Percentiles rank a stretch among this genome's conserved stretches.
Conservation (phyloP, 2,113 vertebrate genomes). For the Prolemur simus region DNA sequence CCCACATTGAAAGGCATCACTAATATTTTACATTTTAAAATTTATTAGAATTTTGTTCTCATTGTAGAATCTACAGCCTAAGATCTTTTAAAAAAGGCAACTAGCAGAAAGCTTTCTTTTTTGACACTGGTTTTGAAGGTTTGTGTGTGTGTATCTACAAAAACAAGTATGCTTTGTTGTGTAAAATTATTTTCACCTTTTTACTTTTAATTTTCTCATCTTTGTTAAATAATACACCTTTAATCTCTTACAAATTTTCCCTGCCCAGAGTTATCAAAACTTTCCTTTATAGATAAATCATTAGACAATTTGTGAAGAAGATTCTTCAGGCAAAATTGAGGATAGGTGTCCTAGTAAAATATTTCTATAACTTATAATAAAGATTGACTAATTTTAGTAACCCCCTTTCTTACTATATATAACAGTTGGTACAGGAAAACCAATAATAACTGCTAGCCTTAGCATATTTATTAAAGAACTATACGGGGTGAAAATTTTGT, state of each 20-base stretch:
- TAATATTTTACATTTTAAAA: neutral
- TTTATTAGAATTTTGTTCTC: neutral
- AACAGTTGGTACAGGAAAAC: neutral
- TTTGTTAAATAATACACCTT: neutral
- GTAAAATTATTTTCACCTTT: constrained; percentile 18
- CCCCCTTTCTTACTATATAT: neutral
- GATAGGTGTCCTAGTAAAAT: neutral
- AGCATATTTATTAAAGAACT: constrained; percentile 67
- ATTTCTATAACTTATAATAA: neutral
- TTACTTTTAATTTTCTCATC: neutral
- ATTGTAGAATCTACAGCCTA: neutral
- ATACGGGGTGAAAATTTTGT: constrained; percentile 20
- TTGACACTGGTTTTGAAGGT: neutral
- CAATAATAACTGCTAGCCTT: neutral
- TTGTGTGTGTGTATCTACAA: neutral
- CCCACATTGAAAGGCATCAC: neutral
- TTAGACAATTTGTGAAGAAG: neutral
- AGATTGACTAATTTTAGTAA: constrained; percentile 8
- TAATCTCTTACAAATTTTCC: neutral
- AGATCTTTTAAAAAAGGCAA: neutral
- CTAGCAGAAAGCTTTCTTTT: neutral
- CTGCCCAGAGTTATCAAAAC: neutral
- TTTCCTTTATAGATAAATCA: neutral
- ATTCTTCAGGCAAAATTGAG: constrained; percentile 1
- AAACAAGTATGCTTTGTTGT: neutral